Conservation (phyloP, 2,113 vertebrate species). For the Sturnira hondurensis region DNA sequence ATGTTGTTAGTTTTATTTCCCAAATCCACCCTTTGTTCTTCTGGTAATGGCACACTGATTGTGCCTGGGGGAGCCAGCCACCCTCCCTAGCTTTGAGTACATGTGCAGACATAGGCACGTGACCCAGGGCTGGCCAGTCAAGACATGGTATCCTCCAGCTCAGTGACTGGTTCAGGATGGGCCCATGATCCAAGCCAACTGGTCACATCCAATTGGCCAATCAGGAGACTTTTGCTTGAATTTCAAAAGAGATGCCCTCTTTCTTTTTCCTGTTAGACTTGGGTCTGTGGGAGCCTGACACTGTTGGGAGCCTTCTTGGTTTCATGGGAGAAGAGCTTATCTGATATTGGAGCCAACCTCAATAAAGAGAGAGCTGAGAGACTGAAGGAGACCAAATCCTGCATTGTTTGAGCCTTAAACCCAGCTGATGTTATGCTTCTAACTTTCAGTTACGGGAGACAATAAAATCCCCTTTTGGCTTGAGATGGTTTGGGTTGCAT, state of each 20-base stretch:
- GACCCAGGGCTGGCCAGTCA: not conserved
- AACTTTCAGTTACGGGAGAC: not conserved
- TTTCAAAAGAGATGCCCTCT: not conserved
- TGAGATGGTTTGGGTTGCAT: not conserved
- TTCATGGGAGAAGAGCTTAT: not conserved
- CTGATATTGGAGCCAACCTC: not conserved
- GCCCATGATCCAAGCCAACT: not conserved
- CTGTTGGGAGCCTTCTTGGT: not conserved
- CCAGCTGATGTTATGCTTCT: not conserved
- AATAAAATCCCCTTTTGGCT: not conserved
- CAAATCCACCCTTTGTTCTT: not conserved
- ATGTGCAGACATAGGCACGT: rapidly evolving
- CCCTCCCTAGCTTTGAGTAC: not conserved
- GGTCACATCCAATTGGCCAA: not conserved
- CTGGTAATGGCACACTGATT: not conserved
- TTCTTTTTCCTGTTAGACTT: not conserved
- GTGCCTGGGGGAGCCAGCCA: not conserved
- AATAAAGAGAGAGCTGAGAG: not conserved
- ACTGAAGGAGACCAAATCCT: not conserved
- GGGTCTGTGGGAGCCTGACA: not conserved
- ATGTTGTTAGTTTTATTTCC: not conserved
- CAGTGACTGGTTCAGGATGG: not conserved
- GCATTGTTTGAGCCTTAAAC: not conserved
- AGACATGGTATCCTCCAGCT: not conserved
- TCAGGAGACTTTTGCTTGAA: not conserved